Percentiles rank a stretch among this genome's conserved stretches.
Evolutionary conservation across 2,888 invertebrate species (phyloP).

Genomic region (Podotricha telesiphe): DNA sequence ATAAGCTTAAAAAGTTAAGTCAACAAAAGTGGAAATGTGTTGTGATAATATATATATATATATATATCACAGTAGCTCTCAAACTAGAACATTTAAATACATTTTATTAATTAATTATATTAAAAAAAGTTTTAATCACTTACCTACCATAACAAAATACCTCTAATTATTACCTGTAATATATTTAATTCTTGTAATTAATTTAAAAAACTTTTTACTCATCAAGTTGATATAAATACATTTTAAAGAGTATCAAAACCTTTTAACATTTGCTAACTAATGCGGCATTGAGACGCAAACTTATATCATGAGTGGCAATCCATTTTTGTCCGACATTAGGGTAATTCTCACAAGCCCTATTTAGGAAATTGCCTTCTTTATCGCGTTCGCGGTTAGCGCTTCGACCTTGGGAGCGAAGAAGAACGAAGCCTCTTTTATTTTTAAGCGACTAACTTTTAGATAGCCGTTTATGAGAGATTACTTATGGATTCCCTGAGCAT

Average conservation of each 20-base stretch:
- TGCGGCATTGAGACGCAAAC: conserved; percentile 30
- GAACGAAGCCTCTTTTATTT: conserved; percentile 31
- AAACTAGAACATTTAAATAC: too few species aligned
- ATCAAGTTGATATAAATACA: background rate
- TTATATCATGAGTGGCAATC: conserved; percentile 40
- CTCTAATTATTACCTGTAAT: too few species aligned
- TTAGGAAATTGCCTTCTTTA: conserved; percentile 48
- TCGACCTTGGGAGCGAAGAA: conserved; percentile 29
- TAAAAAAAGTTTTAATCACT: too few species aligned
- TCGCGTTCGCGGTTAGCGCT: conserved; percentile 36
- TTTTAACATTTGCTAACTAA: conserved; percentile 40
- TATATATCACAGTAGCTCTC: too few species aligned
- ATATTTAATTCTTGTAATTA: too few species aligned
- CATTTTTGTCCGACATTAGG: conserved; percentile 44
- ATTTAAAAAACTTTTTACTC: background rate
- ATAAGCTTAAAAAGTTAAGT: too few species aligned
- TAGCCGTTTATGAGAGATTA: conserved; percentile 21
- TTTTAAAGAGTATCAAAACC: conserved; percentile 32
- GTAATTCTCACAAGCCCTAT: conserved; percentile 44
- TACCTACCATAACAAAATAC: too few species aligned
- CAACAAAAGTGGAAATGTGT: too few species aligned
- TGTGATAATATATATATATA: too few species aligned
- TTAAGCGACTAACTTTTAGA: conserved; percentile 35
- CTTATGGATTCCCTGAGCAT: background rate
- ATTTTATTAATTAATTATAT: too few species aligned